phyloP scores from a whole-genome alignment of 1,140 invertebrate genomes.

The Apis laboriosa region DNA sequence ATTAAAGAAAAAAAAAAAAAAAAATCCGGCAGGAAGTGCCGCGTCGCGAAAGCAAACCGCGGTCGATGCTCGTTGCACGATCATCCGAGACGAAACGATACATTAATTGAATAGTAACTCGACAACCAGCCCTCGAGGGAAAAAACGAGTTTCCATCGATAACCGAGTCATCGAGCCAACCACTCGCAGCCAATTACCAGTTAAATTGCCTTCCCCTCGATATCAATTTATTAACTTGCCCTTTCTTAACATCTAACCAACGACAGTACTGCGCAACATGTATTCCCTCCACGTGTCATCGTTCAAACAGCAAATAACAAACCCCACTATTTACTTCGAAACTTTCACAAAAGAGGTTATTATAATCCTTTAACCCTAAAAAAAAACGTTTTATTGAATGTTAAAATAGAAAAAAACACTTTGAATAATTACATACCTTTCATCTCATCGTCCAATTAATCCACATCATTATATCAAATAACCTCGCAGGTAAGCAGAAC shows the following conservation, averaged over 20 bases:
- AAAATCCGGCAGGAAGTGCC: background rate
- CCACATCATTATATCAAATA: background rate
- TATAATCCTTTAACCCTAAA: too few species aligned
- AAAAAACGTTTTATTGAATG: background rate
- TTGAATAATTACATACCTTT: background rate
- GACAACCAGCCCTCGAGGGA: constrained; percentile 16
- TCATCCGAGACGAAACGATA: constrained; percentile 38
- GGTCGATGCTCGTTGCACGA: constrained; percentile 20
- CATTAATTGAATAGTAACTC: constrained; percentile 46
- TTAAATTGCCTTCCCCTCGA: constrained; percentile 27
- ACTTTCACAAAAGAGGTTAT: too few species aligned
- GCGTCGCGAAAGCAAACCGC: background rate
- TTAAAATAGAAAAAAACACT: background rate
- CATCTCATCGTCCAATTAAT: background rate
- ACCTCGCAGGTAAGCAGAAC: background rate
- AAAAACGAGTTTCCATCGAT: constrained; percentile 24
- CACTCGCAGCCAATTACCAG: constrained; percentile 38
- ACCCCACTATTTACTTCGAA: too few species aligned
- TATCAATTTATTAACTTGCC: constrained; percentile 42
- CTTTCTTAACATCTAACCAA: constrained; percentile 28
- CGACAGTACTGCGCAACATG: background rate
- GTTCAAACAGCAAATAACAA: too few species aligned
- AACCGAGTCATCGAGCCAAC: constrained; percentile 26
- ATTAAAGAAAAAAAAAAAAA: background rate
- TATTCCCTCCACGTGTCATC: background rate